Conservation (phyloP, 2,797 vertebrate genomes). For the Liparis tanakae region DNA sequence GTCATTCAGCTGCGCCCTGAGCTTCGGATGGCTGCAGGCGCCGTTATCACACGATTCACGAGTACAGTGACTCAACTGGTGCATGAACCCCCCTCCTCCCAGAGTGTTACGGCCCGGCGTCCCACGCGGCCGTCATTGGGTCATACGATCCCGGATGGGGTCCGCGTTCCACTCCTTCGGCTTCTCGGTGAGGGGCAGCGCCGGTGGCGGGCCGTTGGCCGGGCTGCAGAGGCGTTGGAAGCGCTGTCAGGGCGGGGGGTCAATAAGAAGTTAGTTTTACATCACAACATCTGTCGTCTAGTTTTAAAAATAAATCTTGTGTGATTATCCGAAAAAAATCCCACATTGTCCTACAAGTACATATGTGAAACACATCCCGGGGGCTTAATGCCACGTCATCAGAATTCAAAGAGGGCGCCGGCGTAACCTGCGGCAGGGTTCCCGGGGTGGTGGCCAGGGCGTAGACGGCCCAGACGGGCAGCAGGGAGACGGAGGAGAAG, state of each 20-base stretch:
- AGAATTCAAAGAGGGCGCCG: neutral
- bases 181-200: conserved; percentile 48
- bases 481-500: conserved; percentile 78
- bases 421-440: conserved; percentile 67
- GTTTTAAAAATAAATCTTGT: too few species aligned
- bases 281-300: neutral
- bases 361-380: too few species aligned
- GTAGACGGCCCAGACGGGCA: conserved; percentile 80
- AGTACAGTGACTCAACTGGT: conserved; percentile 13
- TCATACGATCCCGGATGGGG: conserved; percentile 21
- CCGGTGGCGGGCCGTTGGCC: conserved; percentile 3
- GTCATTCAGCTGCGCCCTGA: neutral
- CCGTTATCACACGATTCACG: conserved; percentile 1
- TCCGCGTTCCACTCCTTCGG: conserved; percentile 32
- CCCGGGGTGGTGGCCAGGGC: conserved; percentile 69
- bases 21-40: neutral
- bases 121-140: neutral
- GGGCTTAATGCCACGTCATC: neutral
- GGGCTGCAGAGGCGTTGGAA: conserved; percentile 72
- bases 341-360: too few species aligned
- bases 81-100: neutral
- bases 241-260: conserved; percentile 54
- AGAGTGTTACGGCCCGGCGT: neutral
- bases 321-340: too few species aligned
- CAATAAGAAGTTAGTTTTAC: conserved; percentile 8